Evolutionary conservation across 2,797 vertebrate species (phyloP).

Genomic region (Melanitta fusca): DNA sequence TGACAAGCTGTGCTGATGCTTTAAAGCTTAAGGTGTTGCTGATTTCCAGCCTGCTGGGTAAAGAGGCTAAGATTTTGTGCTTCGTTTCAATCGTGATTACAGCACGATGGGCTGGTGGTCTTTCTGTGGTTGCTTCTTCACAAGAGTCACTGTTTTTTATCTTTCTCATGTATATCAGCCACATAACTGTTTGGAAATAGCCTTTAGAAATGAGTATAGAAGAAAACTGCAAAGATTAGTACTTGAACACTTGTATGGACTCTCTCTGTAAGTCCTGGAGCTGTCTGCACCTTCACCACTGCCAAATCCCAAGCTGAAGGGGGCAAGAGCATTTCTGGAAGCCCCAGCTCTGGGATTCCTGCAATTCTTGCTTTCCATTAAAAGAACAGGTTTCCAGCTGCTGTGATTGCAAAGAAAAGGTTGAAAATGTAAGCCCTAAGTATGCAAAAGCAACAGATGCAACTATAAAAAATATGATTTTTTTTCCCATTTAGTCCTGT

Average conservation of each 20-base stretch:
- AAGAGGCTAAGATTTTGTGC: not conserved
- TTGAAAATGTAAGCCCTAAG: not conserved
- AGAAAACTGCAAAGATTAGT: not conserved
- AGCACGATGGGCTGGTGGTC: not conserved
- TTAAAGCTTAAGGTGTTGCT: not conserved
- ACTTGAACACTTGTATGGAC: not conserved
- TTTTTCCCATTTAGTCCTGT: not conserved
- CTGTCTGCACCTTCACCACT: not conserved
- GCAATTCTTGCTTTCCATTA: slow-evolving; percentile 10
- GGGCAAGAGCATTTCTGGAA: not conserved
- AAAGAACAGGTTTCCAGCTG: not conserved
- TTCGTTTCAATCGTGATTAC: not conserved
- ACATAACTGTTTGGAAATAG: not conserved
- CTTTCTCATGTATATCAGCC: not conserved
- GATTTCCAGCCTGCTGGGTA: not conserved
- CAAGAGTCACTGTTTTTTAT: not conserved
- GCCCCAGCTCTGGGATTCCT: not conserved
- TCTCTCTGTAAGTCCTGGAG: not conserved
- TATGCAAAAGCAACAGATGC: slow-evolving; percentile 4
- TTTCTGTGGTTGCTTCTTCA: not conserved
- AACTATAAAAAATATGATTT: not conserved
- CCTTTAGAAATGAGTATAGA: not conserved
- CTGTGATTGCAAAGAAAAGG: not conserved
- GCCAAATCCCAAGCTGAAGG: not conserved
- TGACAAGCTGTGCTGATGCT: not conserved